These are phyloP conservation scores for Phalacrocorax aristotelis DNA, from an alignment of 2,113 vertebrate species.

Conservation along the genomic window DNA sequence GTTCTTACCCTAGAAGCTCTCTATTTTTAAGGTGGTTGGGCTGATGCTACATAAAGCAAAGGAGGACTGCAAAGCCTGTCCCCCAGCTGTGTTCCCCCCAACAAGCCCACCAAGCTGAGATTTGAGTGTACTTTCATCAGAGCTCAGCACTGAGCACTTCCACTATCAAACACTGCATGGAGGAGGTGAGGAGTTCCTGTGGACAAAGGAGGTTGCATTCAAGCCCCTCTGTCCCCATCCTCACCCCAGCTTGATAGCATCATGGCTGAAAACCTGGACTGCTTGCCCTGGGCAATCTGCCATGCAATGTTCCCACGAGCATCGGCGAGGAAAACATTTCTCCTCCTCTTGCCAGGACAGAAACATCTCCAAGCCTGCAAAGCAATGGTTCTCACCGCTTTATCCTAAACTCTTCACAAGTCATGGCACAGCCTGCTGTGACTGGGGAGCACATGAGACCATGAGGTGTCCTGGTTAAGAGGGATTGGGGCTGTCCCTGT, in stretches of 20 bases:
- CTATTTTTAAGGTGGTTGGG: slow-evolving; percentile 18
- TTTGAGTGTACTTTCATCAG: neutral
- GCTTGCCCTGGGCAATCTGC: neutral
- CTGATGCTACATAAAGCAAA: slow-evolving; percentile 22
- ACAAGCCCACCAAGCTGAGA: neutral
- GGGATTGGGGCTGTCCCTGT: neutral
- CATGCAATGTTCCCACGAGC: neutral
- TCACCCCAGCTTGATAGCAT: neutral
- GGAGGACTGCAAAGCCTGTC: neutral
- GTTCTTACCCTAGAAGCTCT: neutral
- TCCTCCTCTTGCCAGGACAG: neutral
- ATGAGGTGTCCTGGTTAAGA: neutral
- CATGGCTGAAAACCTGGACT: neutral
- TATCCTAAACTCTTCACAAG: neutral
- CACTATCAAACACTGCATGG: neutral
- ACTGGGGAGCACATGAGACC: neutral
- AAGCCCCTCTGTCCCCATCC: neutral
- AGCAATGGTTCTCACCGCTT: neutral
- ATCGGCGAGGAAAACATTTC: neutral
- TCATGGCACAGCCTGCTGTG: neutral
- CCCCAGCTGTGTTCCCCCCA: accelerated
- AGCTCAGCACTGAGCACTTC: neutral
- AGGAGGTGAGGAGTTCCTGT: neutral
- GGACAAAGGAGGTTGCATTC: neutral
- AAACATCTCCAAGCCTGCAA: neutral